phyloP scores from a whole-genome alignment of 2,797 vertebrate genomes.

The Rhabdomys pumilio region DNA sequence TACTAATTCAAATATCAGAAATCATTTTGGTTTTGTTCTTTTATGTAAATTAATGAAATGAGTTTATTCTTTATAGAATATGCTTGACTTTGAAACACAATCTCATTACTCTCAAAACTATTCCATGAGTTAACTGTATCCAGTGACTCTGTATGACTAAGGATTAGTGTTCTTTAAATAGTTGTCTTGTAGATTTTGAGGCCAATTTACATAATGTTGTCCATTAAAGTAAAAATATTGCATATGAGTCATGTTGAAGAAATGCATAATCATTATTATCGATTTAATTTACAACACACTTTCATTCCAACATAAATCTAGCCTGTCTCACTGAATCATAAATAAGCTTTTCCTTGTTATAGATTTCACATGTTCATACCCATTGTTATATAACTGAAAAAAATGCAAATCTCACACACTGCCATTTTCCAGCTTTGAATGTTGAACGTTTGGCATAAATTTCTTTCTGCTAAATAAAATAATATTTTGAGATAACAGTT shows the following conservation, averaged over 20 bases:
- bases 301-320: slow-evolving; percentile 37
- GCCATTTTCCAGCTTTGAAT: neutral
- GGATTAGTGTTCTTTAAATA: neutral
- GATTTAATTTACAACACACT: slow-evolving; percentile 17
- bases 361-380: neutral
- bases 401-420: neutral
- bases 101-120: neutral
- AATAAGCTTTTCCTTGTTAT: neutral
- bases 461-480: slow-evolving; percentile 35
- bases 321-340: neutral
- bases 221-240: neutral
- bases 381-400: neutral
- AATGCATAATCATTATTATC: slow-evolving; percentile 28
- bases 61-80: neutral
- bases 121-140: neutral
- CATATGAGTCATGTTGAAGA: neutral
- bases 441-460: slow-evolving; percentile 19
- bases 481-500: neutral
- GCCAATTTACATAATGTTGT: neutral
- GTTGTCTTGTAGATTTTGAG: neutral
- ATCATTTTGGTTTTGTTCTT: slow-evolving; percentile 12
- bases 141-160: neutral
- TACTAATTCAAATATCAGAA: neutral
- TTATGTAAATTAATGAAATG: neutral
- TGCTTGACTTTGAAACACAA: slow-evolving; percentile 20